Base-by-base conservation (phyloP, 92 coral and sea anemone genomes). In the Umimayanthus chanpuru region DNA sequence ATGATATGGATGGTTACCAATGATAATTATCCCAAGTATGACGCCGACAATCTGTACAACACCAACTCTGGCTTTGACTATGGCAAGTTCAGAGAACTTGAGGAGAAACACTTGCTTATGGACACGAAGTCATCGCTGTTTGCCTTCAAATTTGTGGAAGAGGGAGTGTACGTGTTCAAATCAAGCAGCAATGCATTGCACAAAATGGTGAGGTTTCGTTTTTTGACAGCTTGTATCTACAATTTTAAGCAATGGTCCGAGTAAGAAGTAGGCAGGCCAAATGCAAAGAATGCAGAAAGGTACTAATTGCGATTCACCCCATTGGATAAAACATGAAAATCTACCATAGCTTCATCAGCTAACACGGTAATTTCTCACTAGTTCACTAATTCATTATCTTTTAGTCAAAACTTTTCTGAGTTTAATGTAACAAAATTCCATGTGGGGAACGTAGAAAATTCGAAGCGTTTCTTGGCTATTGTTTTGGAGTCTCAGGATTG, bases 41-140 rank as follows among this genome's bases (percentile, higher is more conserved):
- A 95, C 73, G 89, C 91, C 28, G 92, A 79, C 9, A 97, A 94
- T 83, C 85, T 97, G 85, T 97, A 92, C 73, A 97, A 97, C 84
- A 97, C 99, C 67, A 97, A 97, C 58, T 94, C 99, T 32, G 87
- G 84, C 20, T 97, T 97, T 88, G 99, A 97, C 78, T 96, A 93
- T 38, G 99, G 99, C 26, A 93, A 95, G 21, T 97, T 97, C 64
- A 81, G 90, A 50, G 93, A 90, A 14, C 79, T 97, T 21, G 92
- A 92, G 70, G 99, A 97, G 73, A 90, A 86, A 18, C 98, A 97
- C 77, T 77, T 82, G 47, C 94, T 89, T 56, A 92, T 93, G 92
- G 85, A 94, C 23, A 97, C 98, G 40, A 89, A 79, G 43, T 94
- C 93, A 38, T 93, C 96, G 50, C 72, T 95, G 94, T 97, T 97